Evolutionary conservation across 2,888 invertebrate species (phyloP).

Genomic region (Agonum fuliginosum): DNA sequence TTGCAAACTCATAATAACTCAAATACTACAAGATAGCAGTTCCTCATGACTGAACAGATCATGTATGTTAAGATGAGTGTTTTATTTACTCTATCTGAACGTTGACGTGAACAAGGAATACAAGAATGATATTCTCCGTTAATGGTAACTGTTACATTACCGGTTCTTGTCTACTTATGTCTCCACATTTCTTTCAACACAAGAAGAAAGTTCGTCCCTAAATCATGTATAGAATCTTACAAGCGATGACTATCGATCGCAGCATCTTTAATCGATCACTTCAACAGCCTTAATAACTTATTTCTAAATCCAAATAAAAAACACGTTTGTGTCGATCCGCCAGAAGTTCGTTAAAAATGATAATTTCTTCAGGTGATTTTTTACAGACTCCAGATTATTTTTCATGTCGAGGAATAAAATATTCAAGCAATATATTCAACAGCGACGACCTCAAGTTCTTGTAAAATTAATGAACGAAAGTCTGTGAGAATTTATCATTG

Average conservation of each 20-base stretch:
- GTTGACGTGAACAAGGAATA: conserved; percentile 18
- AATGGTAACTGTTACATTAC: conserved; percentile 34
- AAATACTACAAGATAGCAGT: neutral
- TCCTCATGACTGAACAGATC: neutral
- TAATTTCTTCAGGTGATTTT: conserved; percentile 17
- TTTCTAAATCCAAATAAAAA: conserved; percentile 1
- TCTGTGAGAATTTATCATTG: neutral
- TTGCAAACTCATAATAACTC: too few species aligned
- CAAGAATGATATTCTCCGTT: conserved; percentile 16
- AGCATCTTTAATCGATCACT: conserved; percentile 27
- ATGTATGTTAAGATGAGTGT: neutral
- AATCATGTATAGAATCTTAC: neutral
- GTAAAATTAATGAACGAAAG: neutral
- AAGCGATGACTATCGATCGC: conserved; percentile 22
- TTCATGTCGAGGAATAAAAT: conserved; percentile 7
- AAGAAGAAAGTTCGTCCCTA: conserved; percentile 3
- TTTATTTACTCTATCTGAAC: neutral
- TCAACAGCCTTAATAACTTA: conserved; percentile 16
- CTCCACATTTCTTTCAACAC: neutral
- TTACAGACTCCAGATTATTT: conserved; percentile 23
- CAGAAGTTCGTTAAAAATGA: conserved; percentile 22
- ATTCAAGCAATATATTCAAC: neutral
- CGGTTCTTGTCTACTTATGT: neutral
- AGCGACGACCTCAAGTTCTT: too few species aligned
- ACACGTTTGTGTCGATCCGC: neutral